These are phyloP conservation scores for Helarctos malayanus DNA, from an alignment of 2,797 vertebrate genomes.

Conservation along the genomic window DNA sequence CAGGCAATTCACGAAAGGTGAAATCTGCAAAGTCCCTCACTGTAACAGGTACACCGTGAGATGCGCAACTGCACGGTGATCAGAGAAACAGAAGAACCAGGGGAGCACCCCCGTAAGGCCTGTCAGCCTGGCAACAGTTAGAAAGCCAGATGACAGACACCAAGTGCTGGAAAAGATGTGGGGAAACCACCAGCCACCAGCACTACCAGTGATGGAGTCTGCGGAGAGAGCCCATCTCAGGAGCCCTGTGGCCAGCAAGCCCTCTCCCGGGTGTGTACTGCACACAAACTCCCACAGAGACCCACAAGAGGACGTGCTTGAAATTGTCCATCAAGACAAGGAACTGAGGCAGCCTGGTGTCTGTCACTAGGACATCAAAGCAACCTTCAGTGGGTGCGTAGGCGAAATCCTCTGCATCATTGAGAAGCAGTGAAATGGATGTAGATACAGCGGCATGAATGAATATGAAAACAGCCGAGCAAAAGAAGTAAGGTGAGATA, in stretches of 20 bases:
- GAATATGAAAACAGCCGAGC: neutral
- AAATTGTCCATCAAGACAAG: neutral
- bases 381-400: neutral
- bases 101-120: neutral
- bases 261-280: neutral
- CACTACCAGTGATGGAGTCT: fast-evolving
- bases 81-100: neutral
- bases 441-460: neutral
- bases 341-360: neutral
- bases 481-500: neutral
- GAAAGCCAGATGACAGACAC: neutral
- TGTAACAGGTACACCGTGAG: neutral
- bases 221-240: fast-evolving
- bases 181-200: neutral
- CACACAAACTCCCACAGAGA: neutral
- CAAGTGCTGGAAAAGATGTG: neutral
- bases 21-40: neutral
- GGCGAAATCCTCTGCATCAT: neutral
- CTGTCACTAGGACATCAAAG: neutral
- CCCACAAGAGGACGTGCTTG: neutral
- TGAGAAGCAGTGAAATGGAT: neutral
- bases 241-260: neutral
- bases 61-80: fast-evolving
- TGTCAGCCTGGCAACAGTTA: neutral
- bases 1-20: neutral